phyloP scores from a whole-genome alignment of 2,888 invertebrate species.

The Deroplatys truncata region DNA sequence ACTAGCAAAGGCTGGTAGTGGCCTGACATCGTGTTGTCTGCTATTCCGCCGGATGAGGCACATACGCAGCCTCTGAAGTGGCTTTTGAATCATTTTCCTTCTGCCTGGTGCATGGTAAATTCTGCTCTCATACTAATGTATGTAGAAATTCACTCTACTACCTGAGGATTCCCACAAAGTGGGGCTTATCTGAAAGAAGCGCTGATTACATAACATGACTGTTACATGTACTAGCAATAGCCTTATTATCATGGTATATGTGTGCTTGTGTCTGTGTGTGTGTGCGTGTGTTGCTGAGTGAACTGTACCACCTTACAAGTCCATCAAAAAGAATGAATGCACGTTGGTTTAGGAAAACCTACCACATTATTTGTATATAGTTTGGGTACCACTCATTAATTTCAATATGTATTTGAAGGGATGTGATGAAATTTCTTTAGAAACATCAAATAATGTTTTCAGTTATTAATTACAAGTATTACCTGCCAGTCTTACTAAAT shows the following conservation, averaged over 20 bases:
- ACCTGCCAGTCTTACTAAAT: no score
- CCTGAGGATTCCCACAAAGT: neutral
- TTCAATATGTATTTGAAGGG: neutral
- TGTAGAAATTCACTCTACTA: neutral
- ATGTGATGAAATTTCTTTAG: no score
- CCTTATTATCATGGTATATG: neutral
- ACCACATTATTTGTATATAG: neutral
- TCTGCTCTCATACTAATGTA: neutral
- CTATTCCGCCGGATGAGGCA: slow-evolving; percentile 54
- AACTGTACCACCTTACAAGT: neutral
- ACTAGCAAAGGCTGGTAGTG: slow-evolving; percentile 71
- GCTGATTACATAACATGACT: neutral
- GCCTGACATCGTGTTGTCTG: slow-evolving; percentile 76
- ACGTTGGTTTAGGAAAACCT: neutral
- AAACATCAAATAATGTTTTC: no score
- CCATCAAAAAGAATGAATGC: neutral
- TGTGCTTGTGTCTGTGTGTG: neutral
- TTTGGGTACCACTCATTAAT: neutral
- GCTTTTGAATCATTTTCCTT: neutral
- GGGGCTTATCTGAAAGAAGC: neutral
- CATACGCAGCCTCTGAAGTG: slow-evolving; percentile 36
- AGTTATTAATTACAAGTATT: no score
- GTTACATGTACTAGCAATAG: neutral
- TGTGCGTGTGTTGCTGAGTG: neutral
- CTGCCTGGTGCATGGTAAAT: neutral